phyloP scores from a whole-genome alignment of 2,797 vertebrate species.

The Pristis pectinata region DNA sequence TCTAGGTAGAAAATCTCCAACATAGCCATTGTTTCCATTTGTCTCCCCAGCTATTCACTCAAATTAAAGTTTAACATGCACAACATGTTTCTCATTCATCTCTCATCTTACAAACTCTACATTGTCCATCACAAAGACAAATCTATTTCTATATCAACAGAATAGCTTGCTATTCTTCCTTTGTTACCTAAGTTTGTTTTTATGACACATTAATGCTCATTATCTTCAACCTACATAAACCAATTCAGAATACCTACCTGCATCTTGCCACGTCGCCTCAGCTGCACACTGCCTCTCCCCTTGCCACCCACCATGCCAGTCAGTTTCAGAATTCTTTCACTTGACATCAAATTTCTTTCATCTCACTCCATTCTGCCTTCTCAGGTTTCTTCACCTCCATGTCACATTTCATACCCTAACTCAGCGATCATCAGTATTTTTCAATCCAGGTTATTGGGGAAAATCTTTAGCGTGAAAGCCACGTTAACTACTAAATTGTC shows the following conservation, averaged over 20 bases:
- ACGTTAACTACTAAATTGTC: too few relatives aligned
- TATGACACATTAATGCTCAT: not conserved
- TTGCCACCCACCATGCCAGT: not conserved
- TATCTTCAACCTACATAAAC: not conserved
- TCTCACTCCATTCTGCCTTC: not conserved
- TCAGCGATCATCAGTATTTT: too few relatives aligned
- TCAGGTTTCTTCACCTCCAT: not conserved
- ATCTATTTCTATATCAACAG: not conserved
- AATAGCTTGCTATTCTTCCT: not conserved
- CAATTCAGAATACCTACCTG: not conserved
- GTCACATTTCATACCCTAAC: not conserved
- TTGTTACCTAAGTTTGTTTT: not conserved
- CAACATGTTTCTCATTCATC: not conserved
- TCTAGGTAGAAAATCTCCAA: not conserved
- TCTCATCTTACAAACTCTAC: not conserved
- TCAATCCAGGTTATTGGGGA: too few relatives aligned
- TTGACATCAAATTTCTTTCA: not conserved
- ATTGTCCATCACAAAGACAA: not conserved
- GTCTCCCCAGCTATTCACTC: not conserved
- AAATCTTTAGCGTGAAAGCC: too few relatives aligned
- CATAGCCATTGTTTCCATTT: not conserved
- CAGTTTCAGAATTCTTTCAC: not conserved
- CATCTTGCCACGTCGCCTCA: not conserved
- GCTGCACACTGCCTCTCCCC: not conserved
- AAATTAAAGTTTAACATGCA: not conserved